Conservation (phyloP, 2,888 invertebrate species). For the Halictus quadricinctus region DNA sequence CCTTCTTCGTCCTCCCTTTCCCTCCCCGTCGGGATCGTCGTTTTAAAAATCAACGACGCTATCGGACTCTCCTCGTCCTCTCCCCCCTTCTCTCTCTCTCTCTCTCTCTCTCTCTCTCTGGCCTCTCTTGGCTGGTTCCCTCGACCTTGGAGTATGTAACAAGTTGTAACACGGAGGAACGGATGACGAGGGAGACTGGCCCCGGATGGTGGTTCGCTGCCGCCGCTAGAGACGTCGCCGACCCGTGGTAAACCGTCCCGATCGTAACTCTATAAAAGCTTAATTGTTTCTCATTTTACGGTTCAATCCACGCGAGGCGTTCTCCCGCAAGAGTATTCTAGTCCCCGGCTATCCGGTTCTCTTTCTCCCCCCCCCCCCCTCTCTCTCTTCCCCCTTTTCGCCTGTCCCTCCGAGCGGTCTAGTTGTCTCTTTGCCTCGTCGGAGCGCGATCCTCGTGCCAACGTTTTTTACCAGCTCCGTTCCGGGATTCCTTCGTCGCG, state of each 20-base stretch:
- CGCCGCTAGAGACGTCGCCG: conserved; percentile 20
- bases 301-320: conserved; percentile 71
- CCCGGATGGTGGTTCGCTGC: background rate
- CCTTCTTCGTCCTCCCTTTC: conserved; percentile 21
- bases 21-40: background rate
- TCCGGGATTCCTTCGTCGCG: conserved; percentile 7
- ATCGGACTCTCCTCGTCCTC: conserved; percentile 55
- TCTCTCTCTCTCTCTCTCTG: conserved; percentile 35
- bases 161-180: conserved; percentile 70
- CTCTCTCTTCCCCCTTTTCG: background rate
- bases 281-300: conserved; percentile 81
- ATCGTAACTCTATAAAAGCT: conserved; percentile 79
- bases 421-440: conserved; percentile 55
- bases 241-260: conserved; percentile 62
- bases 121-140: conserved; percentile 50
- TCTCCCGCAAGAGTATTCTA: conserved; percentile 9
- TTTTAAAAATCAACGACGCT: conserved; percentile 63
- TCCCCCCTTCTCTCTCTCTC: too few relatives aligned
- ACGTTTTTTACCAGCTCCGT: conserved; percentile 18
- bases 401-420: conserved; percentile 3
- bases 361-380: background rate
- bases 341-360: background rate
- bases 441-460: conserved; percentile 62
- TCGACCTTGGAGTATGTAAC: conserved; percentile 76
- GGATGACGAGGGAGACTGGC: conserved; percentile 36